Evolutionary conservation across 2,797 vertebrate genomes (phyloP), one percentile per base, ranked within the genome.

Genomic region (Coranthus polyacanthus): DNA sequence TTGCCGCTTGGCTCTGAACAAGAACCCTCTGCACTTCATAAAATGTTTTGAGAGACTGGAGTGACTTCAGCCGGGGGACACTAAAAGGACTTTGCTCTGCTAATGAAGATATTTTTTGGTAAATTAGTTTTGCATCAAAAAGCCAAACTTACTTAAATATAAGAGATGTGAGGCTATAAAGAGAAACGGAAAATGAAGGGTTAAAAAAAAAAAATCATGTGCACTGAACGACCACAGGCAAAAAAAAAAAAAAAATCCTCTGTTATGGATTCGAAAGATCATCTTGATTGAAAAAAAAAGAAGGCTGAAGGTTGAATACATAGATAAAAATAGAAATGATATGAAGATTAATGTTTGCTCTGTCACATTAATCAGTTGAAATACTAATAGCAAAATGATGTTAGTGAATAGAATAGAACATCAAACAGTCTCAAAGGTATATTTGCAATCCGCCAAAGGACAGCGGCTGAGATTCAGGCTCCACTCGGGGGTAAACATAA

Each of bases 321-420:
- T 18, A 45, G 53, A 68, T 41, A 21, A 17, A 22, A 6, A 66
- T 3, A 43, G 17, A 10, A 38, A 15, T 36, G 18, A 6, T 21
- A 22, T 1, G 5, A 37, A 29, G 17, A 5, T 20, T 45, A 37
- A 60, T n/a, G 56, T 52, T 24, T 24, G 13, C 2, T 36, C 13
- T 50, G 41, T 56, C 0, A 34, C 32, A 29, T 45, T 42, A 22
- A 39, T 63, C 36, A 29, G 24, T 37, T 54, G 5, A 50, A 63
- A 58, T 58, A 54, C 29, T 60, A 15, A 46, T 22, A 15, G 20
- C 13, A 46, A 62, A 62, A 67, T 58, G 1, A 54, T 20, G 49
- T 26, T 17, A 20, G n/a, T n/a, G 37, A 68, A 59, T 41, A 20
- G 13, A 29, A 29, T 1, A 29, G 26, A 2, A 29, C 26, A 29